Percentiles rank a stretch among this genome's conserved stretches.
Evolutionary conservation across 2,888 invertebrate genomes (phyloP).

Genomic region (Diarsia mendica): DNA sequence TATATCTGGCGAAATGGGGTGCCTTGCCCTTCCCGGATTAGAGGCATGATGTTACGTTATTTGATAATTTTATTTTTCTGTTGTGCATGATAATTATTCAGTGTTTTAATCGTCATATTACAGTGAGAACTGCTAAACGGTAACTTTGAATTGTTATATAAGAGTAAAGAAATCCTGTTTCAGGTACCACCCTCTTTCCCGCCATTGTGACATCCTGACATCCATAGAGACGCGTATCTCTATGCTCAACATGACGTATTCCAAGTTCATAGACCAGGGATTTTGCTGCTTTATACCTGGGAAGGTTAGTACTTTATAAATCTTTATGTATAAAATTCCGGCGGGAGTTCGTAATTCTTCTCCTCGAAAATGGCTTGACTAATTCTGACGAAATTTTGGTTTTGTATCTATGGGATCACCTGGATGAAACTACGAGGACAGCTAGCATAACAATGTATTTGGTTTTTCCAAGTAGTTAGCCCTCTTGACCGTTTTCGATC

Average conservation of each 20-base stretch:
- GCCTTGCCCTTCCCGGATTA: not conserved
- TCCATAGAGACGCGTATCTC: slow-evolving; percentile 97
- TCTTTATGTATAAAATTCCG: no score
- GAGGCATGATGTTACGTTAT: not conserved
- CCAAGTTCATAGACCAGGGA: slow-evolving; percentile 95
- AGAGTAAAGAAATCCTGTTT: slow-evolving; percentile 50
- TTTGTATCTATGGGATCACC: no score
- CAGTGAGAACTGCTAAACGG: slow-evolving; percentile 23
- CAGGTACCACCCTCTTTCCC: slow-evolving; percentile 94
- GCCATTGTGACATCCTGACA: slow-evolving; percentile 97
- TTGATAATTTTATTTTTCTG: not conserved
- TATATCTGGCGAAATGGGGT: not conserved
- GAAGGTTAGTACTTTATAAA: slow-evolving; percentile 90
- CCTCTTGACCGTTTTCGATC: no score
- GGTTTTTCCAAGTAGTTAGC: no score
- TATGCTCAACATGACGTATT: slow-evolving; percentile 97
- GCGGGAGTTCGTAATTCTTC: no score
- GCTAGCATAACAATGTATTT: no score
- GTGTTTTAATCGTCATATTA: slow-evolving; percentile 9
- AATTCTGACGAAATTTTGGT: no score
- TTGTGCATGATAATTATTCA: not conserved
- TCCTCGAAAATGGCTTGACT: no score
- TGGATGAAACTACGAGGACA: no score
- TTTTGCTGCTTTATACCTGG: slow-evolving; percentile 98
- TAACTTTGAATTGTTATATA: not conserved